Conservation (phyloP, 2,113 vertebrate species). For the Trichechus manatus region DNA sequence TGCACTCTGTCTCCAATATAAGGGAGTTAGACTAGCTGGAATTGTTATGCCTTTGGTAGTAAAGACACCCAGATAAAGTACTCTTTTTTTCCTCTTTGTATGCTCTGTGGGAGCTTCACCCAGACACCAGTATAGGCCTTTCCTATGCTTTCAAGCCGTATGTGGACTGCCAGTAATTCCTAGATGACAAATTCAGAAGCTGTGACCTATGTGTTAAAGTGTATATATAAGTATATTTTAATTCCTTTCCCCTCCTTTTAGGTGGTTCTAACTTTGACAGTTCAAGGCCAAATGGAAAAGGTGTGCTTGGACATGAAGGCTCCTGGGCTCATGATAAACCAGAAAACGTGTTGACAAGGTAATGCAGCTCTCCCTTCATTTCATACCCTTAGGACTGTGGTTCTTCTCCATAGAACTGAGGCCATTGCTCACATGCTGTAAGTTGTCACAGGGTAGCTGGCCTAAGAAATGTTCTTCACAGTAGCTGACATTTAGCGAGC, state of each 20-base stretch:
- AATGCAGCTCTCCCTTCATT: not conserved
- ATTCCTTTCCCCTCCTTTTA: conserved; percentile 49
- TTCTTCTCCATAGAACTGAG: not conserved
- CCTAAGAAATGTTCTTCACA: not conserved
- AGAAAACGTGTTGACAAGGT: conserved; percentile 75
- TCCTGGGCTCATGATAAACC: conserved; percentile 9
- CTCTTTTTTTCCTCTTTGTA: not conserved
- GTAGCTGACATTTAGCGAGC: not conserved
- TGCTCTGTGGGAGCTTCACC: not conserved
- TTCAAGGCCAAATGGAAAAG: conserved; percentile 82
- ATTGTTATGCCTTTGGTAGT: not conserved
- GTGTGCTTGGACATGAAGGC: conserved; percentile 63
- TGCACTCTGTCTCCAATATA: not conserved
- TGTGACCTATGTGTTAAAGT: not conserved
- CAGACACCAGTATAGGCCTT: not conserved
- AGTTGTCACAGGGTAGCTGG: not conserved
- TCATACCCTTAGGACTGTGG: not conserved
- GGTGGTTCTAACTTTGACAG: conserved; percentile 75
- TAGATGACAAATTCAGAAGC: not conserved
- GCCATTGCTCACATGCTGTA: not conserved
- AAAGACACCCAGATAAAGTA: not conserved
- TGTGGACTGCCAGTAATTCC: not conserved
- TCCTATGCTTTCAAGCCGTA: not conserved
- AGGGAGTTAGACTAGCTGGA: not conserved
- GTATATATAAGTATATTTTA: conserved; percentile 15